phyloP scores from a whole-genome alignment of 2,113 vertebrate species.

The Pelobates fuscus region DNA sequence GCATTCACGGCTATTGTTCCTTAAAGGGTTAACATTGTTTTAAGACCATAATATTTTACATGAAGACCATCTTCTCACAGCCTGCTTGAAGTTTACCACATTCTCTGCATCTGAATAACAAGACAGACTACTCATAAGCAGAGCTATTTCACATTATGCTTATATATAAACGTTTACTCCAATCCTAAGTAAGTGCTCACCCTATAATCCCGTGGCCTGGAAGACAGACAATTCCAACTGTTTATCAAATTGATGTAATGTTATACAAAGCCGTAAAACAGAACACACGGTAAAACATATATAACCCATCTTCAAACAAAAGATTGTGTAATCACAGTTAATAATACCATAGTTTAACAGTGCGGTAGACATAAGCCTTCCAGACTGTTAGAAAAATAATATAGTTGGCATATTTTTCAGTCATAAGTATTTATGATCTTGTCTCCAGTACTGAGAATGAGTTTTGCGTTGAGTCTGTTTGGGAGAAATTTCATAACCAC shows the following conservation, averaged over 20 bases:
- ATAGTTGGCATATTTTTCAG: constrained; percentile 10
- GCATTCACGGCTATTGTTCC: no score
- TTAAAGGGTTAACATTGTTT: no score
- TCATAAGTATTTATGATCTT: constrained; percentile 33
- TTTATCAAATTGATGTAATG: constrained; percentile 68
- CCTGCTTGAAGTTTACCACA: background rate
- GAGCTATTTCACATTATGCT: background rate
- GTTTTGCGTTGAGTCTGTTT: constrained; percentile 27
- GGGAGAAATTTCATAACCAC: constrained; percentile 5
- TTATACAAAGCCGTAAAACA: constrained; percentile 62
- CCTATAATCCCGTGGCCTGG: constrained; percentile 56
- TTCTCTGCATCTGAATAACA: no score
- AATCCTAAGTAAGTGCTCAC: background rate
- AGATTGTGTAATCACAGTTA: constrained; percentile 64
- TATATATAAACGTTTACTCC: background rate
- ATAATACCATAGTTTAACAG: constrained; percentile 59
- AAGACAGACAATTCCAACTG: constrained; percentile 57
- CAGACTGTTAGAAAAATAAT: constrained; percentile 15
- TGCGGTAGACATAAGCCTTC: constrained; percentile 46
- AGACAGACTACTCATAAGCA: background rate
- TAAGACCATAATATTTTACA: background rate
- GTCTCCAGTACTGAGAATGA: constrained; percentile 40
- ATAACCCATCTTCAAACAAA: constrained; percentile 66
- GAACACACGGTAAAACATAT: constrained; percentile 70
- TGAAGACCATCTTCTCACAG: background rate